Evolutionary conservation across 2,113 vertebrate genomes (phyloP), one percentile per base, ranked within the genome.

Genomic region (Heloderma charlesbogerti): DNA sequence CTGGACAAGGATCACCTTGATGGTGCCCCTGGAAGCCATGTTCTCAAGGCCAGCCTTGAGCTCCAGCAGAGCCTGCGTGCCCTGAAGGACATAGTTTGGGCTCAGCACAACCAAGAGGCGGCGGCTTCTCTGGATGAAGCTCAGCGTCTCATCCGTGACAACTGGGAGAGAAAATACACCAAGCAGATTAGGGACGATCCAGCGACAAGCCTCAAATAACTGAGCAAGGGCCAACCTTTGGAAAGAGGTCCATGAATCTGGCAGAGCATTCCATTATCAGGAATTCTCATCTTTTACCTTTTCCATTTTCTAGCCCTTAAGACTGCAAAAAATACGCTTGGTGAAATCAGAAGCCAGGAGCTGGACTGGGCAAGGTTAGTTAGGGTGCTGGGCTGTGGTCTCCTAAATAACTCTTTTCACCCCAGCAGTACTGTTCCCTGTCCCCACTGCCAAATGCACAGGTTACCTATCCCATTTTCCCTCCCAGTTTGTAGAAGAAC

Each of bases 111-210:
- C 98, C 97, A 99, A 97, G 92, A 99, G 98, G 92, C 98, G 98
- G 90, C 98, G 98, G 95, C 99, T 99, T 95, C 98, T 98, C 94
- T 98, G 97, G 97, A 99, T 98, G 94, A 99, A 99, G 94, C 97
- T 98, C 98, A 99, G 97, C 57, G 99, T 99, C 97, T 99, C 99
- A 1, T 99, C 99, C 91, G 99, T 99, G 97, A 99, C 98, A 97
- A 98, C 99, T 99, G 98, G 40, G 85, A 37, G 85, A 82, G 93
- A 96, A 97, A 96, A 97, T 96, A 97, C 87, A 97, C 96, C 94
- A 87, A 83, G 90, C 88, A 92, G 37, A 91, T 98, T 98, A 98
- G 96, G 92, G 93, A 94, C 57, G 92, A n/a, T 0, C 9, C 88
- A 89, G 93, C 90, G 7, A 20, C 4, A 29, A 86, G 90, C 40